Conservation (phyloP, 2,888 invertebrate genomes). For the Drosophila koepferae region DNA sequence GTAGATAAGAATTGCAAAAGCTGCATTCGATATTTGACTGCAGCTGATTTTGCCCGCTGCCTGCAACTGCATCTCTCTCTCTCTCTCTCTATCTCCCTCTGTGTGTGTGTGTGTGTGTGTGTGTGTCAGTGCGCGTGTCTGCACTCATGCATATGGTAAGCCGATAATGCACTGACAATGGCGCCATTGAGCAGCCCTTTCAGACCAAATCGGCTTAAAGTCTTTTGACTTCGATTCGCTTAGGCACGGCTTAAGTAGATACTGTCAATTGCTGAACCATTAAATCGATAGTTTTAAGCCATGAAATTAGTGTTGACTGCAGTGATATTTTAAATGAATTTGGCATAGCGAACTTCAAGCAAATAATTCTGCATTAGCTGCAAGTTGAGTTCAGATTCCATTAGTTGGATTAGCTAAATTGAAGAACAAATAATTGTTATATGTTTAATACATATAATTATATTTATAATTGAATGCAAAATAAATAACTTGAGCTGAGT, state of each 20-base stretch:
- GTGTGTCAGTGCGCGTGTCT: slow-evolving; percentile 21
- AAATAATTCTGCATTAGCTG: background rate
- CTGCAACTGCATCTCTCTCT: background rate
- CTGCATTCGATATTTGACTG: slow-evolving; percentile 16
- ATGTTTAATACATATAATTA: background rate
- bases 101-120: background rate
- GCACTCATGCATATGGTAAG: slow-evolving; percentile 71
- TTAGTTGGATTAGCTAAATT: background rate
- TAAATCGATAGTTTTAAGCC: slow-evolving; percentile 59
- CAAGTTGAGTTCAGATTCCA: background rate
- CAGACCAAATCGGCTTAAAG: slow-evolving; percentile 66
- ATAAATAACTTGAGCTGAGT: background rate
- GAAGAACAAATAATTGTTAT: background rate
- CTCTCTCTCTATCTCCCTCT: too few relatives aligned
- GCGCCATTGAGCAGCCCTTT: slow-evolving; percentile 61
- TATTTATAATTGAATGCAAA: too few relatives aligned
- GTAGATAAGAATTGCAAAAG: background rate
- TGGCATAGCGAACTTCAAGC: background rate
- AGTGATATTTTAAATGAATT: slow-evolving; percentile 1
- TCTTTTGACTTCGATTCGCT: slow-evolving; percentile 70
- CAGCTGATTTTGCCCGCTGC: background rate
- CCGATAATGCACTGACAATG: slow-evolving; percentile 74
- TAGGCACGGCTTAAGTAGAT: slow-evolving; percentile 63
- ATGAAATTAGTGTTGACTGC: slow-evolving; percentile 12
- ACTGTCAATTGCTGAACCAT: slow-evolving; percentile 50